These are phyloP conservation scores for Electrophaes corylata DNA, from an alignment of 2,888 invertebrate genomes.

Conservation along the genomic window DNA sequence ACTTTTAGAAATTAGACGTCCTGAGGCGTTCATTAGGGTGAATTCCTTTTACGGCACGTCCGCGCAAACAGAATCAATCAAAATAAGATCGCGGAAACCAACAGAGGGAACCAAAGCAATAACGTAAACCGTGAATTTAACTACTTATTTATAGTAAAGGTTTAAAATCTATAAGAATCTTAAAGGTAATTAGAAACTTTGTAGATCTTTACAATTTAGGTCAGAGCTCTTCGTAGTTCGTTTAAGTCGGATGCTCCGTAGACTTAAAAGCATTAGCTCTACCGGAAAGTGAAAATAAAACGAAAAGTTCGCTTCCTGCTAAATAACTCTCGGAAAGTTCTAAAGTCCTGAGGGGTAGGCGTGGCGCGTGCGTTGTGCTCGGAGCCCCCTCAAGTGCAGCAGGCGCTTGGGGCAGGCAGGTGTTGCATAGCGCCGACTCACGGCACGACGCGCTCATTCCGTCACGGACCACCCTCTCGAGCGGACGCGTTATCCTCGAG, in stretches of 20 bases:
- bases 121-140: not conserved
- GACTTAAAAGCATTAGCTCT: slow-evolving; percentile 7
- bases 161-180: too few relatives aligned
- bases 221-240: not conserved
- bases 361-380: slow-evolving; percentile 57
- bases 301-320: slow-evolving; percentile 21
- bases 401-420: slow-evolving; percentile 51
- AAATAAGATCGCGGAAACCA: slow-evolving; percentile 1
- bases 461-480: slow-evolving; percentile 49
- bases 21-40: slow-evolving; percentile 5
- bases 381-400: slow-evolving; percentile 78
- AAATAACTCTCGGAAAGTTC: slow-evolving; percentile 14
- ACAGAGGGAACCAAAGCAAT: not conserved
- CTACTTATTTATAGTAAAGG: not conserved
- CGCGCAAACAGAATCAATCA: slow-evolving; percentile 10
- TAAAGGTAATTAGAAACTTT: not conserved
- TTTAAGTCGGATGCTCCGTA: slow-evolving; percentile 7
- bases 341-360: slow-evolving; percentile 51
- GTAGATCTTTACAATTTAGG: not conserved
- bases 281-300: slow-evolving; percentile 23
- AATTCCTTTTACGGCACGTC: not conserved
- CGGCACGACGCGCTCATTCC: slow-evolving; percentile 56
- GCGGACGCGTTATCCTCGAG: slow-evolving; percentile 42
- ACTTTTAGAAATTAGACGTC: slow-evolving; percentile 13
- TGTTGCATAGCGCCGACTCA: slow-evolving; percentile 60